Conservation (phyloP, 1,140 invertebrate species). For the Rhizoglyphus robini region DNA sequence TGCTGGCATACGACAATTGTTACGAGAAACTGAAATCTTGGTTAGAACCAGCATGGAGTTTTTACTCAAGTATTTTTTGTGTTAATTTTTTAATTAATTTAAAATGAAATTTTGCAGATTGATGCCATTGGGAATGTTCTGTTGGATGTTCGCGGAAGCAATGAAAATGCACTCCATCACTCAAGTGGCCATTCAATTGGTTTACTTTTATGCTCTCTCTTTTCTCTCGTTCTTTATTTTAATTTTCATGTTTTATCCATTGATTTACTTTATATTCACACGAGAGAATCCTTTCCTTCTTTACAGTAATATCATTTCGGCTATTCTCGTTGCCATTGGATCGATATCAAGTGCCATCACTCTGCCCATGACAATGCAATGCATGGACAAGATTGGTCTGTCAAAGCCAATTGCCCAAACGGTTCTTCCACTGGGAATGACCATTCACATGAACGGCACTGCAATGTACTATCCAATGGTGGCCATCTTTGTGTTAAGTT, state of each 20-base stretch:
- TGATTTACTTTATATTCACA: slow-evolving; percentile 67
- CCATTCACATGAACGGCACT: slow-evolving; percentile 87
- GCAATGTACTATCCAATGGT: slow-evolving; percentile 74
- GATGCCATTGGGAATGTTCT: slow-evolving; percentile 74
- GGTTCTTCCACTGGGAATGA: slow-evolving; percentile 78
- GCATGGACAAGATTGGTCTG: slow-evolving; percentile 78
- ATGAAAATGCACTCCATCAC: slow-evolving; percentile 60
- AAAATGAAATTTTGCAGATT: slow-evolving; percentile 40
- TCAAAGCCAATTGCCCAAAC: slow-evolving; percentile 78
- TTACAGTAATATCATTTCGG: slow-evolving; percentile 63
- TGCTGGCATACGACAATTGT: slow-evolving; percentile 57
- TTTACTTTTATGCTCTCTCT: slow-evolving; percentile 73
- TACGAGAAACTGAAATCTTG: slow-evolving; percentile 65
- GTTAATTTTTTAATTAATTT: no score
- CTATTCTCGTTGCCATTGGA: slow-evolving; percentile 76
- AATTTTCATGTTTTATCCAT: slow-evolving; percentile 65
- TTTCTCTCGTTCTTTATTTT: slow-evolving; percentile 68
- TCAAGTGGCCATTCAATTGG: slow-evolving; percentile 63
- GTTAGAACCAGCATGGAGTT: slow-evolving; percentile 46
- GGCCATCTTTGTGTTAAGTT: slow-evolving; percentile 75
- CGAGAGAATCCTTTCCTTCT: slow-evolving; percentile 75
- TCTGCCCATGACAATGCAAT: slow-evolving; percentile 78
- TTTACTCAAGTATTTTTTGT: neutral
- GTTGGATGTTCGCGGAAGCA: slow-evolving; percentile 79
- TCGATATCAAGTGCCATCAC: slow-evolving; percentile 88